Evolutionary conservation across 2,113 vertebrate genomes (phyloP).

Genomic region (Strigops habroptila): DNA sequence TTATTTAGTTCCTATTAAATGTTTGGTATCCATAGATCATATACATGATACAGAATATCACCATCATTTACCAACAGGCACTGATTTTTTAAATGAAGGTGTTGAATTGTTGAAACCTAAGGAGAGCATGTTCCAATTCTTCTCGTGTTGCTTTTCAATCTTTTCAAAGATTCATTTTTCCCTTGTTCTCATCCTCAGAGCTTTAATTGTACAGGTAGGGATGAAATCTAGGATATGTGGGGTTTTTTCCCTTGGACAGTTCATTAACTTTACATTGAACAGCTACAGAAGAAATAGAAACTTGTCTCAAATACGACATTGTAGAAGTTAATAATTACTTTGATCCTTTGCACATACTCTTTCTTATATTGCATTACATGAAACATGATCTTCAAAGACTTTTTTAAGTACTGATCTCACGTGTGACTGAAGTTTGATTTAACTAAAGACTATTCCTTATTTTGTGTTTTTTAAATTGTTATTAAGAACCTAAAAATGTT

Average conservation of each 20-base stretch:
- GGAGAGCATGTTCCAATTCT: not conserved
- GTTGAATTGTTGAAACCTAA: not conserved
- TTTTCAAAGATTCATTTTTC: not conserved
- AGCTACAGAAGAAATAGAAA: not conserved
- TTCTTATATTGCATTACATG: not conserved
- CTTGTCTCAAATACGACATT: not conserved
- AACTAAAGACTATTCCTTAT: not conserved
- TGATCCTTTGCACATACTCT: not conserved
- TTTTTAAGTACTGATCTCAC: not conserved
- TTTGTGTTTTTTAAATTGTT: not conserved
- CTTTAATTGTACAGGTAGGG: not conserved
- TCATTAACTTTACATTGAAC: not conserved
- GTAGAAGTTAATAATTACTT: conserved; percentile 49
- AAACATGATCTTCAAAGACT: not conserved
- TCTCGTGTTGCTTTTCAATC: not conserved
- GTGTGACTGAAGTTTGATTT: not conserved
- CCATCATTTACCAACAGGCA: not conserved
- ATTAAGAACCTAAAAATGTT: not conserved
- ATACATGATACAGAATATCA: not conserved
- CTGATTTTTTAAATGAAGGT: not conserved
- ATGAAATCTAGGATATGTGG: not conserved
- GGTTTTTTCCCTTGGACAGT: not conserved
- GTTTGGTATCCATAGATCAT: not conserved
- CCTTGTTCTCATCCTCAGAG: not conserved
- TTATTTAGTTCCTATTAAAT: not conserved